phyloP scores from a whole-genome alignment of 2,113 vertebrate species.

The Psilopsiagon aymara region DNA sequence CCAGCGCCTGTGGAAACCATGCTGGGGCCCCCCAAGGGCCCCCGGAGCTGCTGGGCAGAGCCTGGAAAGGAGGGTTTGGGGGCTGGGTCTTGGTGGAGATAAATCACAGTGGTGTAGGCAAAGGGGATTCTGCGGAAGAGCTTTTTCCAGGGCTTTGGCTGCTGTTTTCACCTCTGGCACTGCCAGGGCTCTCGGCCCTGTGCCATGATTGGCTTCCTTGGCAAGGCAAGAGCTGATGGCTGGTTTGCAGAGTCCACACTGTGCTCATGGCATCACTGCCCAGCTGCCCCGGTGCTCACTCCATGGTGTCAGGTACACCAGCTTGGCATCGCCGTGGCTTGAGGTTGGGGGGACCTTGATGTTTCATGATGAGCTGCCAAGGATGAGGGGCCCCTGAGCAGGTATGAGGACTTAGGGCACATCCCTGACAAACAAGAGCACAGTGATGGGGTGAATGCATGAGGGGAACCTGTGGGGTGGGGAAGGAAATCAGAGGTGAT shows the following conservation, averaged over 20 bases:
- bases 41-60: not conserved
- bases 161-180: fast-evolving
- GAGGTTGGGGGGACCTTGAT: not conserved
- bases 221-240: not conserved
- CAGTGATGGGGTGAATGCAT: fast-evolving
- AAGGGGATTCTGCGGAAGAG: not conserved
- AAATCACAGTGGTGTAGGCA: fast-evolving
- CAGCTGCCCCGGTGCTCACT: not conserved
- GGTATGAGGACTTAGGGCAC: not conserved
- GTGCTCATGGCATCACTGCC: fast-evolving
- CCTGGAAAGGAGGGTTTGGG: not conserved
- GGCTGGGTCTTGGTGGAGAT: not conserved
- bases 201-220: fast-evolving
- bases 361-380: not conserved
- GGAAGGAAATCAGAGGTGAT: not conserved
- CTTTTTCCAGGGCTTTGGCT: not conserved
- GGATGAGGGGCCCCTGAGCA: not conserved
- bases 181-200: fast-evolving
- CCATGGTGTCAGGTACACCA: fast-evolving
- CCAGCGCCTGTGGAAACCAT: fast-evolving
- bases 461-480: not conserved
- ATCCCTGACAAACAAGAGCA: fast-evolving
- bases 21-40: fast-evolving
- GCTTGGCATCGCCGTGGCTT: not conserved
- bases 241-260: fast-evolving